Base-by-base conservation (phyloP, 2,888 invertebrate species). In the Hydraecia micacea region DNA sequence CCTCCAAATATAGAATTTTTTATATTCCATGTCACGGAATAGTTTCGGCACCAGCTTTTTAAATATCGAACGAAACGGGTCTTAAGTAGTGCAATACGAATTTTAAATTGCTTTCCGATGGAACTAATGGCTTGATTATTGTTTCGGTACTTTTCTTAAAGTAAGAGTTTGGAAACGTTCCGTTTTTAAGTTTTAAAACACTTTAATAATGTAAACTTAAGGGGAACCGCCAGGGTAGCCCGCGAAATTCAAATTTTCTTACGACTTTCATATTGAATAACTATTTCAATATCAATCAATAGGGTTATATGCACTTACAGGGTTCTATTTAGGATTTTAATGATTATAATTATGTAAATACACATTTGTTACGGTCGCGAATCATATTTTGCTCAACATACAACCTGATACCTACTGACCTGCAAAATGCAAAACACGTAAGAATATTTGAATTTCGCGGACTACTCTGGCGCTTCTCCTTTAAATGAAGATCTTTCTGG, bases 1-100 rank as follows among this genome's bases (percentile, higher is more conserved):
- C 93, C 91, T 92, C 95, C 94, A 94, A 96, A 96, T 96, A 94
- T 92, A 94, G 92, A 93, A 86, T 93, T 90, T 95, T 94, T 93
- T 92, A 91, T 91, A 92, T 91, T 92, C 90, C 92, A 91, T 92
- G 92, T 93, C 93, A 93, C 91, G 92, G 90, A 90, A 90, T 87
- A 89, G 88, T 87, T 89, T 90, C 87, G 85, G 89, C 80, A 84
- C 81, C 85, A 86, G 77, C 87, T 90, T 91, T 91, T 84, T 83
- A 75, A 86, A 88, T 90, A 89, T 90, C 86, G 86, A 89, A 86
- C 77, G 85, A 87, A 91, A 90, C 88, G 89, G 81, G 76, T 86
- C 83, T 89, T 89, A 92, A 91, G 90, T 91, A 90, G 90, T 88
- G 90, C 91, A 91, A 90, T 91, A 84, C 90, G 86, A 92, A 90